Evolutionary conservation across 2,113 vertebrate species (phyloP).

Genomic region (Sebastes schlegelii): DNA sequence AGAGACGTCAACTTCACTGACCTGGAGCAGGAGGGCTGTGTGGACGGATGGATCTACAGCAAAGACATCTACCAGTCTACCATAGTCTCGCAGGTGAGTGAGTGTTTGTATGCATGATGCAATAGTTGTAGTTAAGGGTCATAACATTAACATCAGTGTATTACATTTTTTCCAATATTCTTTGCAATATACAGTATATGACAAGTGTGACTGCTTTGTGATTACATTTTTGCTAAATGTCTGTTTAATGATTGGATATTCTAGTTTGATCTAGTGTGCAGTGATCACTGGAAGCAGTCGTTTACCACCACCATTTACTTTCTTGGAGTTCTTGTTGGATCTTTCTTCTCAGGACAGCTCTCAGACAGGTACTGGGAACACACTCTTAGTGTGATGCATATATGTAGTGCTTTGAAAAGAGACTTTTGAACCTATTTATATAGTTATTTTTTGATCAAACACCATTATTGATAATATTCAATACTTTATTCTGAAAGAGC

Average conservation of each 20-base stretch:
- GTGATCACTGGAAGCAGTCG: constrained; percentile 89
- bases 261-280: constrained; percentile 93
- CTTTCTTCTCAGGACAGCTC: constrained; percentile 89
- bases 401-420: too few species aligned
- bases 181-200: too few species aligned
- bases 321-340: constrained; percentile 88
- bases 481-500: too few species aligned
- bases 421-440: too few species aligned
- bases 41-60: constrained; percentile 82
- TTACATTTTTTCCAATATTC: too few species aligned
- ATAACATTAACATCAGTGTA: too few species aligned
- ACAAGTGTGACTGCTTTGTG: too few species aligned
- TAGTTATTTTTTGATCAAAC: too few species aligned
- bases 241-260: neutral
- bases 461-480: too few species aligned
- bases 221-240: too few species aligned
- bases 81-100: constrained; percentile 76
- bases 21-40: constrained; percentile 72
- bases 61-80: constrained; percentile 79
- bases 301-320: constrained; percentile 88
- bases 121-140: too few species aligned
- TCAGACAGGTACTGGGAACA: constrained; percentile 89
- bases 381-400: neutral
- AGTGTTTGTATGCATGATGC: too few species aligned
- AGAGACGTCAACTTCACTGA: constrained; percentile 73